These are phyloP conservation scores for Muraenolepis orangiensis DNA, from an alignment of 2,797 vertebrate genomes.

Conservation along the genomic window DNA sequence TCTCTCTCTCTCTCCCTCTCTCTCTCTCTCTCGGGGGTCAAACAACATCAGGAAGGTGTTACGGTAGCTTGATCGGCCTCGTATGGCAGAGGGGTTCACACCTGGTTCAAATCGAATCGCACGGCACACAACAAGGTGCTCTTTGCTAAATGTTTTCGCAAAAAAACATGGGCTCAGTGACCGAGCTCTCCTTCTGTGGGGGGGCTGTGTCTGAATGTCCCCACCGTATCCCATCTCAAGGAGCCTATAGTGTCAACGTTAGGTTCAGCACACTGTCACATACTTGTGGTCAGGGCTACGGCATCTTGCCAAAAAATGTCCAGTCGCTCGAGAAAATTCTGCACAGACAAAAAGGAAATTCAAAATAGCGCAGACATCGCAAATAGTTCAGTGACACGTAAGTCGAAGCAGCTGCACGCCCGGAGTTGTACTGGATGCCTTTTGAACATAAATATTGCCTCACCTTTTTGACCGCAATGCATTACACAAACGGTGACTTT, in stretches of 20 bases:
- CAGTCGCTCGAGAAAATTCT: background rate
- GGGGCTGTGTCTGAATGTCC: background rate
- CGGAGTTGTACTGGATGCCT: background rate
- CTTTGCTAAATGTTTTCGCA: constrained; percentile 61
- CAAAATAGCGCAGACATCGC: background rate
- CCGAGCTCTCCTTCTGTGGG: background rate
- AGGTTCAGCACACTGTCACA: background rate
- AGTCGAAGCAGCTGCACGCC: background rate
- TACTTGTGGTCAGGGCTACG: background rate
- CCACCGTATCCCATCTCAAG: background rate
- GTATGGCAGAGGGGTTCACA: constrained; percentile 61
- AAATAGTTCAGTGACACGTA: background rate
- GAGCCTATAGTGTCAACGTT: background rate
- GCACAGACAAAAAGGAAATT: background rate
- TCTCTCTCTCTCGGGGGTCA: constrained; percentile 47
- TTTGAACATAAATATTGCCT: background rate
- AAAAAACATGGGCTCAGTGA: background rate
- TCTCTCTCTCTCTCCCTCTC: background rate
- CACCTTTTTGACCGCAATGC: background rate
- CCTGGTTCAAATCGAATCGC: constrained; percentile 68
- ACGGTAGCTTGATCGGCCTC: constrained; percentile 64
- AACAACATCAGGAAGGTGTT: constrained; percentile 75
- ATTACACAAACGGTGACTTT: background rate
- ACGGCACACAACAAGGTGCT: constrained; percentile 46
- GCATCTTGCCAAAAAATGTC: background rate